Conservation (phyloP, 2,113 vertebrate genomes). For the Mesitornis unicolor region DNA sequence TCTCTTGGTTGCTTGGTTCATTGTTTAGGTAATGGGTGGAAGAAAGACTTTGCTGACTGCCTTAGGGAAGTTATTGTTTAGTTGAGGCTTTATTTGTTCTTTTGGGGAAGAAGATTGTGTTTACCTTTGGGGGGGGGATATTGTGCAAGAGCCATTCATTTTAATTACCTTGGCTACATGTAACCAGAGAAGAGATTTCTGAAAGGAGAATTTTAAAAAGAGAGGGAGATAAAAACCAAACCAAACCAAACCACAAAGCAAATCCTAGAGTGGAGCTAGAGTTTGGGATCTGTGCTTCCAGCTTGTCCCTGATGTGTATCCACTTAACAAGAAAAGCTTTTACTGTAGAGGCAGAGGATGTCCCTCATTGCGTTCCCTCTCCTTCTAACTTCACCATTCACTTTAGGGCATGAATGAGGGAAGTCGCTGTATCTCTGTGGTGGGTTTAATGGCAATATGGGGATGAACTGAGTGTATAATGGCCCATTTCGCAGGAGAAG, state of each 20-base stretch:
- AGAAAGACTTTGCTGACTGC: not conserved
- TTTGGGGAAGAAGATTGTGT: not conserved
- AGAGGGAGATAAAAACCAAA: not conserved
- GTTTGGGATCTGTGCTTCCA: not conserved
- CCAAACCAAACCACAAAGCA: not conserved
- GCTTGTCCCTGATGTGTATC: not conserved
- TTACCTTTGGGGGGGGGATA: not conserved
- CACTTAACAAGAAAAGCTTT: not conserved
- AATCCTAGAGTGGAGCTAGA: not conserved
- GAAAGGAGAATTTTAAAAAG: not conserved
- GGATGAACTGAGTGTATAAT: not conserved
- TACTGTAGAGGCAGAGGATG: not conserved
- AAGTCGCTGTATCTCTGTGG: not conserved
- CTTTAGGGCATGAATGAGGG: not conserved
- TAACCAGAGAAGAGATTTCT: not conserved
- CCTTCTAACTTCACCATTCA: not conserved
- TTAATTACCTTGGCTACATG: not conserved
- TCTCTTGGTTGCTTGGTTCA: not conserved
- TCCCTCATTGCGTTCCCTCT: not conserved
- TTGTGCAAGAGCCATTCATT: not conserved
- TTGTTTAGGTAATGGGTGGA: not conserved
- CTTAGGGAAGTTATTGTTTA: conserved; percentile 26
- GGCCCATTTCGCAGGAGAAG: not conserved
- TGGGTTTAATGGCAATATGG: not conserved
- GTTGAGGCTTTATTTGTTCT: not conserved